Base-by-base conservation (phyloP, 2,113 vertebrate species). In the Eolophus roseicapilla region DNA sequence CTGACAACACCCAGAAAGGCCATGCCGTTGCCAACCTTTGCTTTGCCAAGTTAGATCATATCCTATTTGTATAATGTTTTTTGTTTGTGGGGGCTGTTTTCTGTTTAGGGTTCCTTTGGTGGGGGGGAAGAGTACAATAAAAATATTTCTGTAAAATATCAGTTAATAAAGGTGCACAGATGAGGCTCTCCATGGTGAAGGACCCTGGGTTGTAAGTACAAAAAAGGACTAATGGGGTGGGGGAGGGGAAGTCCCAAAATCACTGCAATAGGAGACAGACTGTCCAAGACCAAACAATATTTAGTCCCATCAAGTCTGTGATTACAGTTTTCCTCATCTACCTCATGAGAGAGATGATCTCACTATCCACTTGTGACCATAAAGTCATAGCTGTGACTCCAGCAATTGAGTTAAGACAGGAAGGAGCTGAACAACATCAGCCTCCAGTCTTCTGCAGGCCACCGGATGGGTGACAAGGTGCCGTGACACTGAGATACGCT, bases 1-100 rank as follows among this genome's bases (percentile, higher is more conserved):
- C 90, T 89, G 86, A 93, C 92, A 93, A 93, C 96, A 96, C 88
- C 95, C 93, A 89, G 81, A 91, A 92, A 94, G 39, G 81, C 79
- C 47, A 69, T 2, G 1, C 25, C 83, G 39, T 31, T 93, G 90
- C 93, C 96, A 97, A 33, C 41, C 19, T n/a, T 64, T 69, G 39
- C 73, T 75, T 60, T 90, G 86, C 90, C 92, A 92, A 88, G 69
- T 96, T 86, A 93, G 83, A 77, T 92, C 91, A 86, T 69, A 82
- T 63, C 73, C 95, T 77, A 37, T 53, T 52, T 69, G 64, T 35
- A 75, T 5, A 64, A 43, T 47, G 69, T 24, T 1, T 84, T 93
- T 86, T 68, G 46, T 59, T 88, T 63, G 47, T 29, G 46, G 14
- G 49, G 37, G 88, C 86, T 53, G 16, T 85, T 71, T 88, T 85